These are phyloP conservation scores for Heliconius cydno DNA, from an alignment of 2,888 invertebrate genomes.

Conservation along the genomic window DNA sequence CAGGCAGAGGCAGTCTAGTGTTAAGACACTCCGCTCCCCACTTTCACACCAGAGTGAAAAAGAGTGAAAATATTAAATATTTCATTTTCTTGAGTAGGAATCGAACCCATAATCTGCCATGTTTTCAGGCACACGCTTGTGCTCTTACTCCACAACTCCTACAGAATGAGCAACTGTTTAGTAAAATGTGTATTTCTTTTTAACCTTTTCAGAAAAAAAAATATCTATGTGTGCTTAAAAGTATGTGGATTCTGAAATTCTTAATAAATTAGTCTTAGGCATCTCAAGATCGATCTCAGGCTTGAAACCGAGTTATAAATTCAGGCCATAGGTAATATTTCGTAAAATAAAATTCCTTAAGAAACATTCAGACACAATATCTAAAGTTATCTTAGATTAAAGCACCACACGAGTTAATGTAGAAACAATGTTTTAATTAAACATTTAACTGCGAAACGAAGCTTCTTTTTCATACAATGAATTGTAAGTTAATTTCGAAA, in stretches of 20 bases:
- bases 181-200: background rate
- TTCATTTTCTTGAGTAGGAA: background rate
- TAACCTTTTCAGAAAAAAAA: too few species aligned
- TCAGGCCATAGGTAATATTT: background rate
- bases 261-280: background rate
- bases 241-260: background rate
- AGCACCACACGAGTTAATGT: background rate
- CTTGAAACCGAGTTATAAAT: too few species aligned
- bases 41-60: too few species aligned
- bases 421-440: constrained; percentile 7
- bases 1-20: too few species aligned
- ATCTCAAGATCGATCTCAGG: too few species aligned
- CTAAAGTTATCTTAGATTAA: background rate
- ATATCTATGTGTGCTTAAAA: background rate
- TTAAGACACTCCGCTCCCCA: too few species aligned
- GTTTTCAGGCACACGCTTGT: too few species aligned
- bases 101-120: background rate
- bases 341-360: background rate
- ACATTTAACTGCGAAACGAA: background rate
- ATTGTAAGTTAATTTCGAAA: constrained; percentile 7
- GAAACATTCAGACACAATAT: background rate
- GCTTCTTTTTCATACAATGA: background rate
- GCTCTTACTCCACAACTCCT: too few species aligned
- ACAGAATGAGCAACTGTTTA: background rate
- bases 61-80: background rate